Evolutionary conservation across 1,140 invertebrate species (phyloP).

Genomic region (Camponotus vicinus): DNA sequence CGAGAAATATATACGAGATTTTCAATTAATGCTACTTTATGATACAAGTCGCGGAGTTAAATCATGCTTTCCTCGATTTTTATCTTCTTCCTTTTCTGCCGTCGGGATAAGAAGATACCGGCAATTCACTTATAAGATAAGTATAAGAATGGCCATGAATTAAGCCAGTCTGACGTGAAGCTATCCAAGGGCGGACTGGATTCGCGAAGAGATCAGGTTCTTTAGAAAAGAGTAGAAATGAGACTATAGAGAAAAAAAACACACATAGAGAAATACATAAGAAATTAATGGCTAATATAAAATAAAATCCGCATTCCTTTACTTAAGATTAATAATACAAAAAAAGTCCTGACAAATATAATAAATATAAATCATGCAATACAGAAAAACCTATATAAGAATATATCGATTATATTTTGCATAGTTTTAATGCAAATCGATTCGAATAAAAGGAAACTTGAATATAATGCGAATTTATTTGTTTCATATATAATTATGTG

Average conservation of each 20-base stretch:
- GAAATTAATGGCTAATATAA: slow-evolving; percentile 38
- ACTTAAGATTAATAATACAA: not conserved
- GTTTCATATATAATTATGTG: not conserved
- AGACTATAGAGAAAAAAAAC: not conserved
- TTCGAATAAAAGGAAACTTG: slow-evolving; percentile 5
- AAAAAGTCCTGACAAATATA: not conserved
- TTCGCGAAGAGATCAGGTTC: slow-evolving; percentile 36
- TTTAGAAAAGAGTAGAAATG: slow-evolving; percentile 47
- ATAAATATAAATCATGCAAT: not conserved
- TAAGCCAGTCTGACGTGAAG: slow-evolving; percentile 62
- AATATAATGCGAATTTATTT: slow-evolving; percentile 3
- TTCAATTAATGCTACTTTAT: slow-evolving; percentile 77
- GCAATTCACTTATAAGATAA: slow-evolving; percentile 61
- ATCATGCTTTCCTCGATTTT: slow-evolving; percentile 22
- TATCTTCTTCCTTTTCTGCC: slow-evolving; percentile 56
- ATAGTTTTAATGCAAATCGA: not conserved
- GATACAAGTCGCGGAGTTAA: slow-evolving; percentile 57
- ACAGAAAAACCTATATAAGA: not conserved
- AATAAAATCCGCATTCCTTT: slow-evolving; percentile 27
- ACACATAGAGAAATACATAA: slow-evolving; percentile 22
- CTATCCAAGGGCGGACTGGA: slow-evolving; percentile 63
- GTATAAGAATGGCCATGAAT: slow-evolving; percentile 71
- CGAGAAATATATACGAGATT: slow-evolving; percentile 63
- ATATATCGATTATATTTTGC: not conserved
- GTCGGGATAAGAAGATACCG: slow-evolving; percentile 59